Evolutionary conservation across 2,113 vertebrate genomes (phyloP).

Genomic region (Phaethon lepturus): DNA sequence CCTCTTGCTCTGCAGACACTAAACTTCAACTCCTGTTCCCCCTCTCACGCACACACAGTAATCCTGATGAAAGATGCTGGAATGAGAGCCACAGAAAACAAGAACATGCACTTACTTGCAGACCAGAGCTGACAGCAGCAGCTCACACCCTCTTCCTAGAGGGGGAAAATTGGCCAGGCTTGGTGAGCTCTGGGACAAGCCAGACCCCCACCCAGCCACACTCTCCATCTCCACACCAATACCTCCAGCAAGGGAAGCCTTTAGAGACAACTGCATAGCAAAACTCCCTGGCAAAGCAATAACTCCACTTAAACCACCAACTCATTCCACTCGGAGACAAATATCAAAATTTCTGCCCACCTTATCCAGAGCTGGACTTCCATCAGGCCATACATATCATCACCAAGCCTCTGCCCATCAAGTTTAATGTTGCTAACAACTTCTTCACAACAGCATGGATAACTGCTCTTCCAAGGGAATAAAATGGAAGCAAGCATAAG

Average conservation of each 20-base stretch:
- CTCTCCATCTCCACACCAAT: not conserved
- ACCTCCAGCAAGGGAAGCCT: not conserved
- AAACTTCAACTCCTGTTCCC: not conserved
- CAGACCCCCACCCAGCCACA: not conserved
- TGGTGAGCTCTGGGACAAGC: not conserved
- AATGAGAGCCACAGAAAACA: not conserved
- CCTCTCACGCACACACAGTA: not conserved
- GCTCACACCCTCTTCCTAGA: not conserved
- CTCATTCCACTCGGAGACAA: not conserved
- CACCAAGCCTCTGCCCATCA: not conserved
- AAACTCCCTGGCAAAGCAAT: not conserved
- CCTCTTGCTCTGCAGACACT: not conserved
- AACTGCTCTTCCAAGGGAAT: not conserved
- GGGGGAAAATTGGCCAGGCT: fast-evolving
- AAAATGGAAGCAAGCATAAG: not conserved
- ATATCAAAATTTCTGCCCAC: not conserved
- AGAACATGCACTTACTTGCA: not conserved
- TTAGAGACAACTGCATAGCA: not conserved
- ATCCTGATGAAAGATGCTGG: not conserved
- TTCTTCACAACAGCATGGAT: not conserved
- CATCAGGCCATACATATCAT: not conserved
- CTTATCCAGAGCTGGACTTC: not conserved
- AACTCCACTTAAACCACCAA: not conserved
- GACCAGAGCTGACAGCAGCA: not conserved
- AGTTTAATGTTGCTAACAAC: not conserved